phyloP scores from a whole-genome alignment of 1,140 invertebrate genomes.

The Drosophila arizonae region DNA sequence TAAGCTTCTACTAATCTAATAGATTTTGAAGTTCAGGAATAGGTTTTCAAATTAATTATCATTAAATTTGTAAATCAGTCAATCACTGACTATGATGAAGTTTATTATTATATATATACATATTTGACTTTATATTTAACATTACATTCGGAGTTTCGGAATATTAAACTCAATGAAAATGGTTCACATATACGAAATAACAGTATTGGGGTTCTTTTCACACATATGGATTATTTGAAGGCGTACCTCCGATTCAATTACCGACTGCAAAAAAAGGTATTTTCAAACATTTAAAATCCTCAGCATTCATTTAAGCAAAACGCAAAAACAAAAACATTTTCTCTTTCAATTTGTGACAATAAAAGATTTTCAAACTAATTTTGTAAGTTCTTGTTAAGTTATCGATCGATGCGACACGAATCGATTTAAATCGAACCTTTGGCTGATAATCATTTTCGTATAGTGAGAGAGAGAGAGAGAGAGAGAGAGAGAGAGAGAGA shows the following conservation, averaged over 20 bases:
- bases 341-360: conserved; percentile 40
- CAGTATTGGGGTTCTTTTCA: not conserved
- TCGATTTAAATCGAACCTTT: conserved; percentile 43
- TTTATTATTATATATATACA: no score
- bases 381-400: conserved; percentile 57
- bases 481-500: not conserved
- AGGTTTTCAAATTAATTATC: no score
- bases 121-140: no score
- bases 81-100: no score
- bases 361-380: conserved; percentile 34
- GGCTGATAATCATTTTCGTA: conserved; percentile 64
- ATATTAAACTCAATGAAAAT: no score
- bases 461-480: conserved; percentile 2
- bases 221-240: conserved; percentile 1
- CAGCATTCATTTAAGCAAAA: conserved; percentile 12
- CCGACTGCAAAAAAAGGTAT: conserved; percentile 25
- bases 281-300: conserved; percentile 36
- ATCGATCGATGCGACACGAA: conserved; percentile 28
- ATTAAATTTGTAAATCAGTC: no score
- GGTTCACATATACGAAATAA: no score
- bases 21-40: no score
- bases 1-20: no score
- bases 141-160: no score
- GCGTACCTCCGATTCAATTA: not conserved
- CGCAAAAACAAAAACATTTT: conserved; percentile 1